Base-by-base conservation (phyloP, 1,140 invertebrate genomes). In the Homarus americanus region DNA sequence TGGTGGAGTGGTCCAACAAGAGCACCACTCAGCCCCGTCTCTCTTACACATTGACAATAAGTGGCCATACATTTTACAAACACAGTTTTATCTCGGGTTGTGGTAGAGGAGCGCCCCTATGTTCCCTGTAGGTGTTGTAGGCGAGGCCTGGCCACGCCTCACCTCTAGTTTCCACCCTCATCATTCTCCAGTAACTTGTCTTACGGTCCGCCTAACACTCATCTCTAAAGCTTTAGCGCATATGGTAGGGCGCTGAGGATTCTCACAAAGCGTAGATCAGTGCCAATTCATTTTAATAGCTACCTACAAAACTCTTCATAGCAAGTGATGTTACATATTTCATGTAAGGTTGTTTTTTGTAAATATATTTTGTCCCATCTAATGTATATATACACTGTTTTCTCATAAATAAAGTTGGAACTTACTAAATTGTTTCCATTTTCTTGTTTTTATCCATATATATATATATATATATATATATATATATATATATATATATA, bases 351-450 rank as follows among this genome's bases (percentile, higher is more conserved):
- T 90, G 32, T 72, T 87, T 82, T 76, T 53, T 90, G 88, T 90
- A 90, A 75, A 90, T 90, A 90, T 90, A 78, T 90, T 90, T 90
- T 76, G 72, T 63, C 82, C 82, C 80, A 49, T 90, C 80, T 78
- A 38, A 44, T 90, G 82, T 90, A 83, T 83, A 90, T 90, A 83
- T 41, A 63, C 49, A 40, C 76, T 72, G 53, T 75, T 41, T 90
- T 90, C 63, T 34, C 78, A 83, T 90, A 82, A 90, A 90, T 90
- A 90, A 90, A 90, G 36, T 53, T 89, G 79, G 40, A 75, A 41
- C 53, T 88, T 58, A 63, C 63, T 88, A 41, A 38, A 80, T 34
- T 80, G 15, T 80, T 80, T 40, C 53, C 10, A 44, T 17, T 28
- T 1, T n/a, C 44, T 58, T 78, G 36, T 88, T 72, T 72, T 80